Evolutionary conservation across 2,113 vertebrate genomes (phyloP).

Genomic region (Cisticola juncidis): DNA sequence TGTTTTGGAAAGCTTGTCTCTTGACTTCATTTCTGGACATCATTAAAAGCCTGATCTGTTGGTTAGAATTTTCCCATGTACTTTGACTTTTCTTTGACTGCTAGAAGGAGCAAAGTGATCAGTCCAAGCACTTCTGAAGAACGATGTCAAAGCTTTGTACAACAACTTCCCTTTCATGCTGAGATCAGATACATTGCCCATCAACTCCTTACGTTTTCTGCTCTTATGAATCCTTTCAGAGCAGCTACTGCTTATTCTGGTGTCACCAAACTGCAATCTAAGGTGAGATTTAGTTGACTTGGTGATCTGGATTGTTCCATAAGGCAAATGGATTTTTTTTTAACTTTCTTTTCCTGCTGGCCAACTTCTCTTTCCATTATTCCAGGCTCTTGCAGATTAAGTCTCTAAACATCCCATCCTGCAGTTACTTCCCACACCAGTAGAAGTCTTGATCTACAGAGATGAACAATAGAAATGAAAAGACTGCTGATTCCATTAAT

Average conservation of each 20-base stretch:
- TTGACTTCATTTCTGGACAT: neutral
- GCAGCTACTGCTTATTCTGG: neutral
- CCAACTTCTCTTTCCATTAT: neutral
- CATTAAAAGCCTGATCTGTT: neutral
- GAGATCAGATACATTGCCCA: neutral
- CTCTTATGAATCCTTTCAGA: neutral
- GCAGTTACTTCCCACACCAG: neutral
- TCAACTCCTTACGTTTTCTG: neutral
- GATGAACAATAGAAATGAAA: neutral
- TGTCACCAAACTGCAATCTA: neutral
- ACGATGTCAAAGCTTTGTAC: neutral
- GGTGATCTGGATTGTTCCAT: neutral
- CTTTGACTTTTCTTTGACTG: neutral
- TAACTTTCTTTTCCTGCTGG: neutral
- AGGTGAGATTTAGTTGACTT: neutral
- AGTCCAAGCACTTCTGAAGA: neutral
- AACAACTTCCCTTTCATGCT: neutral
- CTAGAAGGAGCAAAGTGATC: neutral
- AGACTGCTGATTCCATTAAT: conserved; percentile 5
- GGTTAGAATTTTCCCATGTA: neutral
- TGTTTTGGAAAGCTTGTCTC: neutral
- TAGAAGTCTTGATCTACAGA: neutral
- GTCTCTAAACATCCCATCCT: neutral
- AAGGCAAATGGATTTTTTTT: neutral
- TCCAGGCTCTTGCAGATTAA: neutral